Conservation (phyloP, 2,888 invertebrate genomes). For the Orthosia incerta region DNA sequence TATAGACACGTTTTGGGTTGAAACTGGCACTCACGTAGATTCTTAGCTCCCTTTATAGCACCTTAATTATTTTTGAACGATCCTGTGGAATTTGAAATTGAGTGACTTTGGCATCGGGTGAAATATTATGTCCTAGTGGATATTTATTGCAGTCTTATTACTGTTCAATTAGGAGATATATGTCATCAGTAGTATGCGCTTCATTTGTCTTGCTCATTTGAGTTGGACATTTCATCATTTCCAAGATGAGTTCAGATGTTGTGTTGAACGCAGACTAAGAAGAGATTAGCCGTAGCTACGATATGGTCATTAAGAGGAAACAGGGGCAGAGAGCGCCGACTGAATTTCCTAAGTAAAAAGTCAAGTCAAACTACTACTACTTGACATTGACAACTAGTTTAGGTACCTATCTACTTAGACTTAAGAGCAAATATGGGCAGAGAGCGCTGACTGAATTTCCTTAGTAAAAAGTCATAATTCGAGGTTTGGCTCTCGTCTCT, state of each 20-base stretch:
- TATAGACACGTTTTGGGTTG: constrained; percentile 58
- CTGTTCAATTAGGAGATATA: constrained; percentile 19
- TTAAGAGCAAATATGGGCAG: no score
- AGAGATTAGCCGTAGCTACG: no score
- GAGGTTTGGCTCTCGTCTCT: no score
- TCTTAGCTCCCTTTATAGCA: constrained; percentile 50
- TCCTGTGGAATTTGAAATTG: constrained; percentile 47
- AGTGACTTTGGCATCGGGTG: constrained; percentile 37
- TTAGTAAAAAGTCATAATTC: no score
- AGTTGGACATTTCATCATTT: constrained; percentile 4
- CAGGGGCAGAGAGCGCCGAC: no score
- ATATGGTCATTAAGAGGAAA: no score
- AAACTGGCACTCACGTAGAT: constrained; percentile 49
- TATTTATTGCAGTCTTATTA: constrained; percentile 32
- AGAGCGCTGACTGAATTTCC: no score
- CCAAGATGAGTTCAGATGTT: background rate
- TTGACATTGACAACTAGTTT: no score
- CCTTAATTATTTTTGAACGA: constrained; percentile 62
- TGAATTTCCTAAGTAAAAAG: no score
- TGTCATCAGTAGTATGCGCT: constrained; percentile 10
- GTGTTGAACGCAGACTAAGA: constrained; percentile 1
- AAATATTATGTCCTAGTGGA: constrained; percentile 21
- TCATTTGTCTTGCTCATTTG: constrained; percentile 27
- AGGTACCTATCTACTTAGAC: no score
- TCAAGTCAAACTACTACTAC: no score